Evolutionary conservation across 2,888 invertebrate genomes (phyloP), one percentile per base, ranked within the genome.

Genomic region (Napeogenes inachia): DNA sequence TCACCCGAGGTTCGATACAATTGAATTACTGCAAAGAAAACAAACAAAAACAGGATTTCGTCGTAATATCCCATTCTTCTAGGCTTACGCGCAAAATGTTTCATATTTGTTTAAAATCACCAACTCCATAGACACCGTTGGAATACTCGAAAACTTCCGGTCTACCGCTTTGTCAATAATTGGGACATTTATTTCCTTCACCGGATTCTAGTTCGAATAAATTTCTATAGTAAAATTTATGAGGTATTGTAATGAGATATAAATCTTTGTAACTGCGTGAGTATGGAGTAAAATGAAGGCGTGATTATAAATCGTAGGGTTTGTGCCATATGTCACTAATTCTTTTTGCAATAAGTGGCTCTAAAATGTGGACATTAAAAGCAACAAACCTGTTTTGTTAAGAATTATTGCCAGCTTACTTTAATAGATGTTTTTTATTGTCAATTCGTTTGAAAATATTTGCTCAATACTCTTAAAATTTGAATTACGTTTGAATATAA

Each of bases 41-140:
- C 85, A 90, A 89, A 89, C 89, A 90, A 89, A 87, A 88, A 89
- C 88, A 87, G 84, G 85, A 84, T 90, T 89, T 86, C 82, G 77
- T 67, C 80, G 84, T 89, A 89, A 89, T 88, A 86, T 82, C 77
- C 82, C 70, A 82, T 87, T 86, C 85, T 84, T 73, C 72, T 65
- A 80, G 76, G 84, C 87, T 88, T 84, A 88, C 71, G 74, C 65
- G 69, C 65, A 68, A 71, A 71, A 67, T 69, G 65, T 74, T 84
- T 75, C 79, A 80, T 85, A 87, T 87, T 87, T 88, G 86, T 87
- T 85, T 85, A 84, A 87, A 87, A 83, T 80, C 81, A 77, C 78
- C 71, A 71, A 71, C 74, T 70, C 78, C 82, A 85, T 79, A 80
- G 81, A 78, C 75, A 71, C 73, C 81, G 81, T 82, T 84, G 85